Percentiles rank a stretch among this genome's conserved stretches.
phyloP scores from a whole-genome alignment of 2,888 invertebrate genomes.

The Ariolimax columbianus region DNA sequence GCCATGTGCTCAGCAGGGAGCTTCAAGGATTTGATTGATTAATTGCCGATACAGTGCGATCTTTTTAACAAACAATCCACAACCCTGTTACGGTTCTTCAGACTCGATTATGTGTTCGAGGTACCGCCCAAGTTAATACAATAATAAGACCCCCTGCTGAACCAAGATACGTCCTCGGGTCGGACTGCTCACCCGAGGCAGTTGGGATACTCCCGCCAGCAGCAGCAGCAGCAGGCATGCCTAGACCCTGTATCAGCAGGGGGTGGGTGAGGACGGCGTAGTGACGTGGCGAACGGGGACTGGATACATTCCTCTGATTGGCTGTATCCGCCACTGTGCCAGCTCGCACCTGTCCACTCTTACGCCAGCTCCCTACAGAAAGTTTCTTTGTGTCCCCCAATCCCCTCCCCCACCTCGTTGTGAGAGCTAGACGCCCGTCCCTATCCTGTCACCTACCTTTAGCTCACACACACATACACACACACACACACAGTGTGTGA shows the following conservation, averaged over 20 bases:
- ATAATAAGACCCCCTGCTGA: too few relatives aligned
- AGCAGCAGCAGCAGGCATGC: too few relatives aligned
- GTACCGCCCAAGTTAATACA: too few relatives aligned
- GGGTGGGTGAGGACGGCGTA: neutral
- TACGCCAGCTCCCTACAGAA: neutral
- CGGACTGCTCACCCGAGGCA: neutral
- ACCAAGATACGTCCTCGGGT: neutral
- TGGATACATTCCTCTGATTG: conserved; percentile 22
- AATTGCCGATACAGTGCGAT: too few relatives aligned
- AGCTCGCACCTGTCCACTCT: conserved; percentile 2
- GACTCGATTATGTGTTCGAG: too few relatives aligned
- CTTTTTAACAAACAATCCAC: too few relatives aligned
- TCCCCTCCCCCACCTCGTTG: too few relatives aligned
- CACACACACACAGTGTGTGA: neutral
- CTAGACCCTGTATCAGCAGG: too few relatives aligned
- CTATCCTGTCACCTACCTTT: neutral
- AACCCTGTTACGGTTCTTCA: too few relatives aligned
- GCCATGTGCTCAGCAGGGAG: too few relatives aligned
- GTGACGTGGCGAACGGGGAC: neutral
- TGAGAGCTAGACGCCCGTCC: neutral
- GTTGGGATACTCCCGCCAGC: neutral
- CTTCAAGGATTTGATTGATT: too few relatives aligned
- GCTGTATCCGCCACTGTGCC: neutral
- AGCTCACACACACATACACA: neutral
- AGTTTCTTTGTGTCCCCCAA: conserved; percentile 15